These are phyloP conservation scores for Caerostris darwini DNA, from an alignment of 1,140 invertebrate species.

Conservation along the genomic window DNA sequence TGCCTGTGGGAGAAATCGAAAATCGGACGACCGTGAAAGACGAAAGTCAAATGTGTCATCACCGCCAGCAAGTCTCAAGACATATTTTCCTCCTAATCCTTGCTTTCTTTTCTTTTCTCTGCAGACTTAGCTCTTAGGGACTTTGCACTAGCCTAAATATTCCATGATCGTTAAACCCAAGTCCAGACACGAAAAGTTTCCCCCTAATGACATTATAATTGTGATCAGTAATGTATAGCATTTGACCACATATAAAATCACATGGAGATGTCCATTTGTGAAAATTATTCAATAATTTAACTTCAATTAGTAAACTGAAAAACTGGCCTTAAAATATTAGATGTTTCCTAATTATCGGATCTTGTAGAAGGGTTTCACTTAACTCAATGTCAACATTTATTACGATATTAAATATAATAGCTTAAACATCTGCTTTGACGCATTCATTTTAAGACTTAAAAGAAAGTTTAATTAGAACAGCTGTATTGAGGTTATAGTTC, in stretches of 20 bases:
- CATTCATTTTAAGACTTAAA: too few relatives aligned
- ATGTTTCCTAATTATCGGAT: too few relatives aligned
- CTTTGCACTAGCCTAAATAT: slow-evolving; percentile 35
- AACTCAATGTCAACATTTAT: too few relatives aligned
- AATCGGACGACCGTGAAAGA: slow-evolving; percentile 49
- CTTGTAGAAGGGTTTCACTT: too few relatives aligned
- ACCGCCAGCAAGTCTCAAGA: background rate
- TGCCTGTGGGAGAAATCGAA: background rate
- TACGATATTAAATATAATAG: too few relatives aligned
- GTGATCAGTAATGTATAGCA: background rate
- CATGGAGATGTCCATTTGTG: background rate
- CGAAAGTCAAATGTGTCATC: slow-evolving; percentile 75
- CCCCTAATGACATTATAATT: slow-evolving; percentile 42
- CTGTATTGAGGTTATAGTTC: too few relatives aligned
- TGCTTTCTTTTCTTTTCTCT: background rate
- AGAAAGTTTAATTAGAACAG: too few relatives aligned
- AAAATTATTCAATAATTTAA: too few relatives aligned
- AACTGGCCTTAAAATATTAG: too few relatives aligned
- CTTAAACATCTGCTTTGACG: too few relatives aligned
- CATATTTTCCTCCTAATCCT: slow-evolving; percentile 5
- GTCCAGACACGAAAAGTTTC: background rate
- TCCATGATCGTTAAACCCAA: background rate
- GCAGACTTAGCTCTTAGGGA: background rate
- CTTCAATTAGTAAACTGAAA: too few relatives aligned
- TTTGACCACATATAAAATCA: background rate